Base-by-base conservation (phyloP, 2,113 vertebrate genomes). In the Poeciliopsis prolifica region DNA sequence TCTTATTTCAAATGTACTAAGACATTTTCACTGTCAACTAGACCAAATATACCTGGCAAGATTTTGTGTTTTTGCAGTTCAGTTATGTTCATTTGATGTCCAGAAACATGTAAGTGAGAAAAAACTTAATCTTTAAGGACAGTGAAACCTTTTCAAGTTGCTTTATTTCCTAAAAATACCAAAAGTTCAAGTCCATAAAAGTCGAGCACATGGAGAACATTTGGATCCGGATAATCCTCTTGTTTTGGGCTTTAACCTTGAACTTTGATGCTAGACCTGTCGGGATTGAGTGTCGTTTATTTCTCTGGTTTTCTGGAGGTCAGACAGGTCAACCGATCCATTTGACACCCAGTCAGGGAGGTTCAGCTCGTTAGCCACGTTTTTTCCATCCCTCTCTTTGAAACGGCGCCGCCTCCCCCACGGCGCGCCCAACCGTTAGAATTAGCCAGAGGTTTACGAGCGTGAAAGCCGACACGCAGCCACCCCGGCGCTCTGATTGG, bases 251-350 rank as follows among this genome's bases (percentile, higher is more conserved):
- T 83, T 81, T 78, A 42, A 86, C 75, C 73, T 83, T 87, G 87
- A 90, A 84, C 72, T 37, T 11, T 77, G 65, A 79, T 29, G 72
- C 54, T 17, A 65, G 78, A 71, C 69, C 80, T 76, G 65, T 71
- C 4, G 12, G 54, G 78, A 83, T 60, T 79, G 65, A 14, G 69
- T 14, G 67, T 58, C n/a, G 28, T 82, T 82, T 42, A 74, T 77
- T 28, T 71, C 58, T 72, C 28, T 3, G 37, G 35, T 11, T 2
- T 33, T 1, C 28, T 0, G 61, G 51, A 22, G 83, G 89, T 87
- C 87, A 81, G 73, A 61, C 13, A 8, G 86, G 87, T 91, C 87
- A 85, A 77, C 72, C 74, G 71, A 65, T 84, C 78, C 82, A 77
- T 87, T 84, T 87, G 72, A 67, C 81, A 77, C 78, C 68, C 65